Percentiles rank a stretch among this genome's conserved stretches.
phyloP scores from a whole-genome alignment of 1,140 invertebrate genomes.

The Episyrphus balteatus region DNA sequence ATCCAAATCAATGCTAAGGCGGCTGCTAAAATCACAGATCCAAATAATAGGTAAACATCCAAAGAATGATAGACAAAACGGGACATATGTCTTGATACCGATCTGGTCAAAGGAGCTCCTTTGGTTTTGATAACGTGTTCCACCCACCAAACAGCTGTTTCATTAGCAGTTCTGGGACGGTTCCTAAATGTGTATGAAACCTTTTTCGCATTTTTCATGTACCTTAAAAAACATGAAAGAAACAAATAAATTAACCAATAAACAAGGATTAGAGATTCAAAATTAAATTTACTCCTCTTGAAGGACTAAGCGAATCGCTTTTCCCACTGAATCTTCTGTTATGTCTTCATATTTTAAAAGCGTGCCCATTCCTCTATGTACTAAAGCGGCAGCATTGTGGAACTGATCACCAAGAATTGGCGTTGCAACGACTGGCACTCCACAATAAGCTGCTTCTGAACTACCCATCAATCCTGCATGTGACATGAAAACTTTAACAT shows the following conservation, averaged over 20 bases:
- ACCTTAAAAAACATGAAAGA: constrained; percentile 6
- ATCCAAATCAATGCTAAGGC: too few relatives aligned
- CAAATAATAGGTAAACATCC: constrained; percentile 18
- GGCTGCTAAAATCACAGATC: too few relatives aligned
- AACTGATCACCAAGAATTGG: constrained; percentile 60
- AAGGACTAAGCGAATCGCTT: too few relatives aligned
- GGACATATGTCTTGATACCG: constrained; percentile 23
- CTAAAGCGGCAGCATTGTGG: constrained; percentile 45
- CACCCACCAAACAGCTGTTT: constrained; percentile 38
- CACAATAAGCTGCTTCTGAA: constrained; percentile 60
- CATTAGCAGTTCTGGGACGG: constrained; percentile 21
- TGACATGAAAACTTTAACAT: constrained; percentile 55
- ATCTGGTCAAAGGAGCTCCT: constrained; percentile 34
- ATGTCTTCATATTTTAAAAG: constrained; percentile 45
- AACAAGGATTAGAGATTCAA: too few relatives aligned
- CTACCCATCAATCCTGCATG: constrained; percentile 64
- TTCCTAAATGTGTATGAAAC: constrained; percentile 28
- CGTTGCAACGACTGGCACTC: constrained; percentile 61
- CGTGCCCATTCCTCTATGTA: constrained; percentile 48
- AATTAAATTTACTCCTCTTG: too few relatives aligned
- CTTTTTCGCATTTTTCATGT: constrained; percentile 22
- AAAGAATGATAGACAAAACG: constrained; percentile 28
- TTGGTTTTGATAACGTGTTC: constrained; percentile 39
- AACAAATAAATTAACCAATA: too few relatives aligned
- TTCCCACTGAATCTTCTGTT: constrained; percentile 46